phyloP scores from a whole-genome alignment of 1,140 invertebrate species.

The Yoshiicerus persimilis region DNA sequence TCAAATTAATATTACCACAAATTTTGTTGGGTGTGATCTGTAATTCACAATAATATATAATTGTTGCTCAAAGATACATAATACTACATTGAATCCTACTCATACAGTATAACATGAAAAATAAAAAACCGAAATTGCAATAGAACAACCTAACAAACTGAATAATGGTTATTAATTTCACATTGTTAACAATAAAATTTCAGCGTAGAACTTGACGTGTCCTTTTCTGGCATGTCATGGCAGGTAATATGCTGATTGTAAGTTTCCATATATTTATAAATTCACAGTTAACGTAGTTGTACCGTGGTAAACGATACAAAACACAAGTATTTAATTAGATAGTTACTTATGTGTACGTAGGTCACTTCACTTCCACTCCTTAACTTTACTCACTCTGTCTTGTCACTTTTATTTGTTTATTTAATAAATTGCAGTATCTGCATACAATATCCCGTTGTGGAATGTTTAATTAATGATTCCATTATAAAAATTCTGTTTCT shows the following conservation, averaged over 20 bases:
- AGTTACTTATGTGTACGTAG: neutral
- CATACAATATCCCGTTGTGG: neutral
- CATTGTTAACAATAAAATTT: neutral
- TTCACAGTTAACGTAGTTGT: neutral
- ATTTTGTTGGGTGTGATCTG: neutral
- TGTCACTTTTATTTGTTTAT: neutral
- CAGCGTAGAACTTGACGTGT: neutral
- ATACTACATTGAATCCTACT: too few species aligned
- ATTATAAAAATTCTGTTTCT: neutral
- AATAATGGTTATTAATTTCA: too few species aligned
- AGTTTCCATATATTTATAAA: neutral
- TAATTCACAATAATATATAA: too few species aligned
- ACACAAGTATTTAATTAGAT: neutral
- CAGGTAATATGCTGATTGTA: slow-evolving; percentile 12
- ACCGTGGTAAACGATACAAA: neutral
- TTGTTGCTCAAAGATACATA: too few species aligned
- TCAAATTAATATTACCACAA: neutral
- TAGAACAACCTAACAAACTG: too few species aligned
- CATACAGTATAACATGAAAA: too few species aligned
- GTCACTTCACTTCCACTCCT: neutral
- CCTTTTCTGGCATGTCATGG: neutral
- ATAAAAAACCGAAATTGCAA: too few species aligned
- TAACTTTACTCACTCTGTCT: slow-evolving; percentile 2
- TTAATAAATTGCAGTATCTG: neutral
- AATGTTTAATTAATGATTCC: neutral